Base-by-base conservation (phyloP, 2,888 invertebrate genomes). In the Metopia argyrocephala region DNA sequence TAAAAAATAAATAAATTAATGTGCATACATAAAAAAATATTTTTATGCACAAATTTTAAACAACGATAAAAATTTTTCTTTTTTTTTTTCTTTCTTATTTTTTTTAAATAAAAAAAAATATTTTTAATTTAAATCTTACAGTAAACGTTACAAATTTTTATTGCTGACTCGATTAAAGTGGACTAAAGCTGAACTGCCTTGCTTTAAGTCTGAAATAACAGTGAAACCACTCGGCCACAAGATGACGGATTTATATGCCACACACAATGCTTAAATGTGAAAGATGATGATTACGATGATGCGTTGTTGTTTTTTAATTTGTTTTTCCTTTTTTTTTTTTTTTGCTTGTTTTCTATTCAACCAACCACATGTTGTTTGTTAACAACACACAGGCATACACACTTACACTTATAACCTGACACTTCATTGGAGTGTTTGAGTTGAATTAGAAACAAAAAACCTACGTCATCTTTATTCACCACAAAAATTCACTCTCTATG, bases 171-270 rank as follows among this genome's bases (percentile, higher is more conserved):
- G 61, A 25, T 78, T 76, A n/a, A 2, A 25, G 46, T 74, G 48
- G 20, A n/a, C 38, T 45, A 9, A 38, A 57, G 38, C 54, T 71
- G 85, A 84, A 87, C 86, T 89, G 86, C 87, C 87, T 86, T 83
- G 86, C 82, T 87, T 84, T 86, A 82, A 84, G 85, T 85, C 86
- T 87, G 86, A 89, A 87, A 84, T 85, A 87, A 86, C 84, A 89
- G 88, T 88, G 88, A 87, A 87, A 85, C 82, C 84, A 85, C 81
- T 79, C 83, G 70, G 82, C 83, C 78, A 82, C 86, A 84, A 84
- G 85, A 84, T 84, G 85, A 85, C 78, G 85, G 87, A 89, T 88
- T 88, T 88, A 88, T 88, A 88, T 84, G 86, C 84, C 59, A 75
- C 59, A 76, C 59, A 45, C 74, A n/a, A n/a, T n/a, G 15, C 38